Conservation (phyloP, 2,888 invertebrate genomes). For the Lepidochrysops patricia region DNA sequence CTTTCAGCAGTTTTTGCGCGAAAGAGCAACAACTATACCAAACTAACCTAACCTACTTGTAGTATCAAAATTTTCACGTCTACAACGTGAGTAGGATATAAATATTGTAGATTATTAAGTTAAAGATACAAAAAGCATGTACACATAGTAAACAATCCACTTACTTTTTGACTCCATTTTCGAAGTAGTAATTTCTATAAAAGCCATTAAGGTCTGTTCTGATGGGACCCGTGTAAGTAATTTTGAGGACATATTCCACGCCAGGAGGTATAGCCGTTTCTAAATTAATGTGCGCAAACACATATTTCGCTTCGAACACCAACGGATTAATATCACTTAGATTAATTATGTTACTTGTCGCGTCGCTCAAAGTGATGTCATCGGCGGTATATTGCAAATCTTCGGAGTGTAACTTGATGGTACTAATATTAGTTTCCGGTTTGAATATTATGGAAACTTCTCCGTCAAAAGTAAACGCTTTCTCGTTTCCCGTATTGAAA, state of each 20-base stretch:
- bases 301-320: slow-evolving; percentile 46
- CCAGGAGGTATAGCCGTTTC: slow-evolving; percentile 41
- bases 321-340: slow-evolving; percentile 37
- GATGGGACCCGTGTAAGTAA: slow-evolving; percentile 71
- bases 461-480: slow-evolving; percentile 63
- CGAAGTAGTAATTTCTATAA: slow-evolving; percentile 75
- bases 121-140: too few relatives aligned
- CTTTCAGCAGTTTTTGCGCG: too few relatives aligned
- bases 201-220: slow-evolving; percentile 75
- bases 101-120: too few relatives aligned
- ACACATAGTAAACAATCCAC: slow-evolving; percentile 27
- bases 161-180: slow-evolving; percentile 68
- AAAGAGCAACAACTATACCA: too few relatives aligned
- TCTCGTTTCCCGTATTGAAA: slow-evolving; percentile 52
- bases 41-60: too few relatives aligned
- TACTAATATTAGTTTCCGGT: slow-evolving; percentile 35
- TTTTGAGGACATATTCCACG: slow-evolving; percentile 55
- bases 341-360: slow-evolving; percentile 28
- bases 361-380: slow-evolving; percentile 37
- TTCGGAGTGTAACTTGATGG: slow-evolving; percentile 57
- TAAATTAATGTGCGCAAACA: slow-evolving; percentile 67
- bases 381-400: slow-evolving; percentile 39
- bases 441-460: slow-evolving; percentile 53
- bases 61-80: too few relatives aligned
- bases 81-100: too few relatives aligned